phyloP scores from a whole-genome alignment of 2,797 vertebrate genomes.

The Zalophus californianus region DNA sequence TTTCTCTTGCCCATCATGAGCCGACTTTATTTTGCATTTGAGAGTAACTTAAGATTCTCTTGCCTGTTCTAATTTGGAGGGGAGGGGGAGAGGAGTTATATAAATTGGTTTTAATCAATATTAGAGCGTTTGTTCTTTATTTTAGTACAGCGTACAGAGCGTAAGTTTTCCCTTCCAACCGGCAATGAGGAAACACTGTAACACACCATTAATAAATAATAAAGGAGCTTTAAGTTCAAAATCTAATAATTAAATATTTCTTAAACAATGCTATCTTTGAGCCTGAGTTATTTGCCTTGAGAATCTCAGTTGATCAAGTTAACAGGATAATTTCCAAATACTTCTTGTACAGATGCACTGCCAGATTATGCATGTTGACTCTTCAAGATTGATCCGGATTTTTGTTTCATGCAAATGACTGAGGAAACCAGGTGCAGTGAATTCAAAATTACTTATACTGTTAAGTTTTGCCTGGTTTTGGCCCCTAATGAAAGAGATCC shows the following conservation, averaged over 20 bases:
- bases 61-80: neutral
- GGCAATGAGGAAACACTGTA: neutral
- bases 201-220: neutral
- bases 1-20: neutral
- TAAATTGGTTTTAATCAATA: neutral
- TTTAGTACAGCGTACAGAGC: neutral
- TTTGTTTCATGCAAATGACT: conserved; percentile 23
- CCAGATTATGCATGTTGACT: neutral
- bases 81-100: neutral
- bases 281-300: neutral
- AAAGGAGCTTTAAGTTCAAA: neutral
- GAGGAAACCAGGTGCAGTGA: neutral
- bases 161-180: neutral
- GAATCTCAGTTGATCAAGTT: neutral
- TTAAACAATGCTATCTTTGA: neutral
- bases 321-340: conserved; percentile 16
- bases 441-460: neutral
- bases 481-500: neutral
- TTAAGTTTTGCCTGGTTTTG: neutral
- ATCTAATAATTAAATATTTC: neutral
- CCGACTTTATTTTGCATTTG: neutral
- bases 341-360: neutral
- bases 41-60: neutral
- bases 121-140: neutral
- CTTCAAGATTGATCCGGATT: neutral